Percentiles rank a stretch among this genome's conserved stretches.
Evolutionary conservation across 2,888 invertebrate genomes (phyloP).

Genomic region (Oasisia sp.): DNA sequence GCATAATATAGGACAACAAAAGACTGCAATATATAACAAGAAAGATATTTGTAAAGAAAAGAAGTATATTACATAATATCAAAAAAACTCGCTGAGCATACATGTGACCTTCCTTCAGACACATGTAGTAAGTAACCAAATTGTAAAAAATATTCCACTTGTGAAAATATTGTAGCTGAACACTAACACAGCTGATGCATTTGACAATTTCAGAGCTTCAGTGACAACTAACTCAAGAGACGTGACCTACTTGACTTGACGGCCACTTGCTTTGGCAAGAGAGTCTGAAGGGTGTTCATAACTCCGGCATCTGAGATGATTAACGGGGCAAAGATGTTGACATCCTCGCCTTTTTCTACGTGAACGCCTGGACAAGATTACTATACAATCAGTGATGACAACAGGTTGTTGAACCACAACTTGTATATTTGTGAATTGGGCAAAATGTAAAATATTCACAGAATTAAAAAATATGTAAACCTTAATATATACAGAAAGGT

Average conservation of each 20-base stretch:
- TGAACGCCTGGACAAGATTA: slow-evolving; percentile 53
- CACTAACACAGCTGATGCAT: not conserved
- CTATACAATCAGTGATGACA: not conserved
- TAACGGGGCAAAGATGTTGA: slow-evolving; percentile 54
- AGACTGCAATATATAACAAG: not conserved
- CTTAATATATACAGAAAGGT: too few species aligned
- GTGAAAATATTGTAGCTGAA: not conserved
- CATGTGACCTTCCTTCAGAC: too few species aligned
- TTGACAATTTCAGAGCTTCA: not conserved
- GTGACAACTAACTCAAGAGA: not conserved
- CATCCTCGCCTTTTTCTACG: slow-evolving; percentile 46
- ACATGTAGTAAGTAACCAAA: too few species aligned
- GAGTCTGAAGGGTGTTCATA: slow-evolving; percentile 55
- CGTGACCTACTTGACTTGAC: slow-evolving; percentile 54
- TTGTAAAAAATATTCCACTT: too few species aligned
- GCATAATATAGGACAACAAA: not conserved
- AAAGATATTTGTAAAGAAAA: not conserved
- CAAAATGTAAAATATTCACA: too few species aligned
- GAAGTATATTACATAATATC: not conserved
- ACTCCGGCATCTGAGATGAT: slow-evolving; percentile 62
- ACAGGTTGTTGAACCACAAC: not conserved
- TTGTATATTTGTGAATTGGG: too few species aligned
- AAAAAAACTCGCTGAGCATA: not conserved
- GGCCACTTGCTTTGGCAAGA: slow-evolving; percentile 57
- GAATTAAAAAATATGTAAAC: too few species aligned